A percentile compares a stretch with the other conserved stretches of the same genome.
phyloP scores from a whole-genome alignment of 2,797 vertebrate genomes.

The Chiloscyllium punctatum region DNA sequence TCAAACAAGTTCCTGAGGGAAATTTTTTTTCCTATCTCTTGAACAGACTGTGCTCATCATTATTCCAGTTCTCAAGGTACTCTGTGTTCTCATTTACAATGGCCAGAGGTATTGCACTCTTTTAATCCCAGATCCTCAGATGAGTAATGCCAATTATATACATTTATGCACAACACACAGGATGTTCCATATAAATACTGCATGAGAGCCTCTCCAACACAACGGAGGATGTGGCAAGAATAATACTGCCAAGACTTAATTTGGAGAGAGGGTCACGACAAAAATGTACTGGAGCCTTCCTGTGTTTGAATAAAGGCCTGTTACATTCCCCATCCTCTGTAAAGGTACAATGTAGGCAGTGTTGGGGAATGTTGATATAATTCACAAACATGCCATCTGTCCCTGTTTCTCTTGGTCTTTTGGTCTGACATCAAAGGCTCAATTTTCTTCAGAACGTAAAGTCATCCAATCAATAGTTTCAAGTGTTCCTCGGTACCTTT shows the following conservation, averaged over 20 bases:
- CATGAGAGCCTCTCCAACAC: conserved; percentile 32
- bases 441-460: background rate
- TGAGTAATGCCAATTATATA: conserved; percentile 37
- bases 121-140: conserved; percentile 60
- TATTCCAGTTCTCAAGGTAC: conserved; percentile 71
- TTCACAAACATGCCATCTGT: background rate
- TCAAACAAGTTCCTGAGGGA: conserved; percentile 75
- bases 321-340: background rate
- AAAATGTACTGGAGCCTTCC: conserved; percentile 14
- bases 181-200: conserved; percentile 30
- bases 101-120: conserved; percentile 64
- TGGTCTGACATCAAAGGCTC: background rate
- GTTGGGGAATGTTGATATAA: background rate
- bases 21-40: conserved; percentile 68
- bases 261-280: background rate
- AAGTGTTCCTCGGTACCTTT: background rate
- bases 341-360: background rate
- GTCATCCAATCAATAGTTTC: background rate
- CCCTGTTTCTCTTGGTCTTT: background rate
- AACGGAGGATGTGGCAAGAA: background rate
- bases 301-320: conserved; percentile 9
- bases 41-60: conserved; percentile 73
- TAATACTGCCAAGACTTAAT: conserved; percentile 22
- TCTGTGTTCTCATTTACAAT: conserved; percentile 73
- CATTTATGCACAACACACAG: conserved; percentile 34